Evolutionary conservation across 2,113 vertebrate species (phyloP).

Genomic region (Poicephalus gulielmi): DNA sequence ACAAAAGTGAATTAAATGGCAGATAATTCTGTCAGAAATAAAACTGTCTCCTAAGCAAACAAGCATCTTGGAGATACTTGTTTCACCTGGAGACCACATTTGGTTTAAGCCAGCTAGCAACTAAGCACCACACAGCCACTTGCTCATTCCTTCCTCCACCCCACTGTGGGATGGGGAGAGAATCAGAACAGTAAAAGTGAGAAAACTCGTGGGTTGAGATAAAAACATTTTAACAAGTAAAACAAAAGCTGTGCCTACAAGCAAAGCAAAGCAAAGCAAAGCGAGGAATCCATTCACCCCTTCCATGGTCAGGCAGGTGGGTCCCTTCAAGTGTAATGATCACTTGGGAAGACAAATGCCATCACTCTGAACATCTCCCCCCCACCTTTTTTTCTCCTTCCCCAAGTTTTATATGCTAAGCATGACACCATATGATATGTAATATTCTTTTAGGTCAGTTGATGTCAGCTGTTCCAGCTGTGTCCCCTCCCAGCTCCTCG

Average conservation of each 20-base stretch:
- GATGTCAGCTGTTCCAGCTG: neutral
- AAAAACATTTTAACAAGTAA: neutral
- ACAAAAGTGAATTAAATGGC: neutral
- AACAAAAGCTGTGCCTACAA: neutral
- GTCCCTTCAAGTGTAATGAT: fast-evolving
- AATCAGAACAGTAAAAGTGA: neutral
- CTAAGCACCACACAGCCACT: neutral
- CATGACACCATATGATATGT: neutral
- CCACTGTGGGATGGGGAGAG: neutral
- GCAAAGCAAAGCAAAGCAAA: neutral
- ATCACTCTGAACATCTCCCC: neutral
- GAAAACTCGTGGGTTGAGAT: neutral
- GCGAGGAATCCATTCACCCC: neutral
- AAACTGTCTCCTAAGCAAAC: neutral
- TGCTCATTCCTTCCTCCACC: neutral
- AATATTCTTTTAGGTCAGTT: neutral
- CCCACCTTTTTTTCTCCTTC: neutral
- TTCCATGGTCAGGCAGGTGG: neutral
- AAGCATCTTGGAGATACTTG: neutral
- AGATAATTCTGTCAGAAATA: neutral
- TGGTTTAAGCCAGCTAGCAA: neutral
- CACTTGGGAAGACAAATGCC: neutral
- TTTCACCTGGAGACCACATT: neutral
- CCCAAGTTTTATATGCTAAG: neutral
- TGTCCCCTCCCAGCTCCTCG: neutral